Evolutionary conservation across 1,140 invertebrate genomes (phyloP), one percentile per base, ranked within the genome.

Genomic region (Temnothorax longispinosus): DNA sequence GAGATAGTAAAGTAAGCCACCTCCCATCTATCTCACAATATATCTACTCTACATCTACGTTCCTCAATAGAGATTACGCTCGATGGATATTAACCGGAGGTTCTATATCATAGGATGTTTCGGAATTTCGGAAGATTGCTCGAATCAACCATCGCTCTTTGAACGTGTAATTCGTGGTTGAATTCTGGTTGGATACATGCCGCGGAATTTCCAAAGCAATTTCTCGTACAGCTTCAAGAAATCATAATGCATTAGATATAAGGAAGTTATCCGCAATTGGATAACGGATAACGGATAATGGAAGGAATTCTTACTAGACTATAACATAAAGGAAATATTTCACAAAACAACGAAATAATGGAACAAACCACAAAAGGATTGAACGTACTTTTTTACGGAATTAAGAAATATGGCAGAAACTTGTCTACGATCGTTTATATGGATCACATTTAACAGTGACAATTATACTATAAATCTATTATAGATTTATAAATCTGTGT

Each of bases 401-500:
- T 27, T 27, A 27, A 38, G 8, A 54, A 38, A 58, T 10, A 10
- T 35, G 1, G 13, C 27, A 54, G 4, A 32, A 50, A 8, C 15
- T 72, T 27, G 4, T 50, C 15, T 27, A 15, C 0, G 0, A 21
- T 21, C 18, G 35, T 41, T 65, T 21, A n/a, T 44, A 69, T 18
- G 5, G 6, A 41, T 41, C 38, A 41, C 1, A 47, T 69, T 69
- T 69, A 21, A 27, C 5, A 18, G 2, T 47, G 7, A 47, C 47
- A 47, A 67, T 88, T 72, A 71, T 74, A 81, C 85, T 87, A 80
- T 52, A 85, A 88, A 88, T 87, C 72, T 80, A 85, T 54, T 64
- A 62, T 78, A 78, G 82, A 80, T 91, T 86, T 87, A 88, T 93
- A 93, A 92, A 92, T 86, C 88, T 88, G 65, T 27, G 27, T 27